Percentiles rank a stretch among this genome's conserved stretches.
These are phyloP conservation scores for Hafferia zeledoni DNA, from an alignment of 2,797 vertebrate genomes.

Conservation along the genomic window DNA sequence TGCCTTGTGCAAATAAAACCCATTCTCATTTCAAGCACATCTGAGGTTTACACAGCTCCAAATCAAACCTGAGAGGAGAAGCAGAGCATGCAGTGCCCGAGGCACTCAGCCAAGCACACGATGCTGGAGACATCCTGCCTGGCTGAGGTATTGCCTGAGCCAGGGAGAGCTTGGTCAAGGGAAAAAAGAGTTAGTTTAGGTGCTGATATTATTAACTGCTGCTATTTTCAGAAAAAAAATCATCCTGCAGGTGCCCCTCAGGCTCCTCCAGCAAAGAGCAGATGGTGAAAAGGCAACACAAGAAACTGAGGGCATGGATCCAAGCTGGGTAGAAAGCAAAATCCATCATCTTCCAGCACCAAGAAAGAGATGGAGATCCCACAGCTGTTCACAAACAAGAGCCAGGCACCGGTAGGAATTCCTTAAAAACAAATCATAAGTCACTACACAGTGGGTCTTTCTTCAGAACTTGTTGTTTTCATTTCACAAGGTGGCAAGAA, in stretches of 20 bases:
- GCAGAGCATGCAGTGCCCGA: neutral
- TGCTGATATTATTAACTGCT: neutral
- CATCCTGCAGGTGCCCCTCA: neutral
- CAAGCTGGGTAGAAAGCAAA: neutral
- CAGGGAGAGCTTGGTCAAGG: neutral
- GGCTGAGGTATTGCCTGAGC: neutral
- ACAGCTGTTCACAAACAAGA: neutral
- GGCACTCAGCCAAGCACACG: neutral
- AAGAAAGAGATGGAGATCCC: neutral
- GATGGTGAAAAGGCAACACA: neutral
- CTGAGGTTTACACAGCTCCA: neutral
- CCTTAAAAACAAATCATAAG: neutral
- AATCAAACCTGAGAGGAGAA: neutral
- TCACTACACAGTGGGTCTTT: neutral
- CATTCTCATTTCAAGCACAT: rapidly evolving
- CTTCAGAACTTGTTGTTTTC: rapidly evolving
- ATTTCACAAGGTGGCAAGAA: neutral
- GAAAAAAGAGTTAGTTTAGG: neutral
- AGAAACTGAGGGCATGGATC: rapidly evolving
- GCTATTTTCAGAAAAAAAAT: neutral
- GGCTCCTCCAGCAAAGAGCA: neutral
- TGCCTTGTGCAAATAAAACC: neutral
- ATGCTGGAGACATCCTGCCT: neutral
- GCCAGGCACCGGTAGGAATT: neutral
- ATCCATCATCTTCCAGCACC: neutral